These are phyloP conservation scores for Beris chalybata DNA, from an alignment of 2,888 invertebrate species.

Conservation along the genomic window DNA sequence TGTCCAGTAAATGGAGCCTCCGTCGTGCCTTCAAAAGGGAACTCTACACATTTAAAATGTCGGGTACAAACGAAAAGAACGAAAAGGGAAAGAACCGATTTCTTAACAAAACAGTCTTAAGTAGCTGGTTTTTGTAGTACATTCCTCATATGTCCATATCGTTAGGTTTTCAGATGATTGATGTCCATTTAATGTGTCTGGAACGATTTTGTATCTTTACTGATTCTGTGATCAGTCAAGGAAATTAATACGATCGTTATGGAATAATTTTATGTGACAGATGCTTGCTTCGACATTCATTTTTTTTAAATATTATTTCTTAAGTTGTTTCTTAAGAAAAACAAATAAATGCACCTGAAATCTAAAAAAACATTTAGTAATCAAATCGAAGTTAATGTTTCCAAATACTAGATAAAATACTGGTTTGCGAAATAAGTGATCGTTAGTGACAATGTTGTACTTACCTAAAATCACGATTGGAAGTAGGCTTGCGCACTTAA, in stretches of 20 bases:
- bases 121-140: slow-evolving; percentile 14
- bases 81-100: neutral
- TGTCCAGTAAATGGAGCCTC: no score
- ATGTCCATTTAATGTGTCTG: slow-evolving; percentile 32
- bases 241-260: slow-evolving; percentile 3
- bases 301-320: neutral
- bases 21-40: no score
- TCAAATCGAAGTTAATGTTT: no score
- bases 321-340: no score
- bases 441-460: no score
- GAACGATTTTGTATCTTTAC: slow-evolving; percentile 22
- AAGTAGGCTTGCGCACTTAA: no score
- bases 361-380: no score
- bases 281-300: neutral
- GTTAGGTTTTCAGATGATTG: slow-evolving; percentile 26
- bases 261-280: neutral
- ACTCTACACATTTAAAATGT: no score
- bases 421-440: no score
- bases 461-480: no score
- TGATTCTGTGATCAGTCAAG: neutral
- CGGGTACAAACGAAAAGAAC: neutral
- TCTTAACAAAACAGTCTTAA: neutral
- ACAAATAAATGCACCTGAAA: no score
- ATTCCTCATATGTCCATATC: slow-evolving; percentile 30
- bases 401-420: no score